These are phyloP conservation scores for Acanthornis magna DNA, from an alignment of 2,797 vertebrate genomes.

Conservation along the genomic window DNA sequence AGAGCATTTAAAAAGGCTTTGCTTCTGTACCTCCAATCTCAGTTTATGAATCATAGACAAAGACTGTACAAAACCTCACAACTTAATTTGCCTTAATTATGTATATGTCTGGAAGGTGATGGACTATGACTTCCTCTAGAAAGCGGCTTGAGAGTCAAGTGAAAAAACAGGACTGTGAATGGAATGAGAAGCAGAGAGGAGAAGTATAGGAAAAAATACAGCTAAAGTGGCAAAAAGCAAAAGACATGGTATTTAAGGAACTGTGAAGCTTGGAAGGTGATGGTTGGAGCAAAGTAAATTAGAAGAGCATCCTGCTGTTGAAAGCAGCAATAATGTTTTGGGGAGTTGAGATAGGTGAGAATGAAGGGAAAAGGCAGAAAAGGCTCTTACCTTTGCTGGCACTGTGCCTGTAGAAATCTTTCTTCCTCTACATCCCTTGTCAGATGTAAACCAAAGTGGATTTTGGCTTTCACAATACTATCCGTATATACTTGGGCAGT, in stretches of 20 bases:
- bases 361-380: background rate
- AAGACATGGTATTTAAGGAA: background rate
- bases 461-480: background rate
- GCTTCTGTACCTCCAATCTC: background rate
- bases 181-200: background rate
- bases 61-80: background rate
- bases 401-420: background rate
- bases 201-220: background rate
- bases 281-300: background rate
- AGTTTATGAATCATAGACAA: background rate
- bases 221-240: background rate
- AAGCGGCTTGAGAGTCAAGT: background rate
- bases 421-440: background rate
- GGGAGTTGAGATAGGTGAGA: background rate
- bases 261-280: background rate
- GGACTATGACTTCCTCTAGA: background rate
- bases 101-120: background rate
- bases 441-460: background rate
- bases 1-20: background rate
- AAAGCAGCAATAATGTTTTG: background rate
- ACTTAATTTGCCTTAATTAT: background rate
- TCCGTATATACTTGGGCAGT: background rate
- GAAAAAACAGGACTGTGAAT: background rate
- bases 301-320: background rate
- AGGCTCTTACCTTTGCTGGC: background rate